Evolutionary conservation across 1,140 invertebrate species (phyloP).

Genomic region (Apocrypta bakeri): DNA sequence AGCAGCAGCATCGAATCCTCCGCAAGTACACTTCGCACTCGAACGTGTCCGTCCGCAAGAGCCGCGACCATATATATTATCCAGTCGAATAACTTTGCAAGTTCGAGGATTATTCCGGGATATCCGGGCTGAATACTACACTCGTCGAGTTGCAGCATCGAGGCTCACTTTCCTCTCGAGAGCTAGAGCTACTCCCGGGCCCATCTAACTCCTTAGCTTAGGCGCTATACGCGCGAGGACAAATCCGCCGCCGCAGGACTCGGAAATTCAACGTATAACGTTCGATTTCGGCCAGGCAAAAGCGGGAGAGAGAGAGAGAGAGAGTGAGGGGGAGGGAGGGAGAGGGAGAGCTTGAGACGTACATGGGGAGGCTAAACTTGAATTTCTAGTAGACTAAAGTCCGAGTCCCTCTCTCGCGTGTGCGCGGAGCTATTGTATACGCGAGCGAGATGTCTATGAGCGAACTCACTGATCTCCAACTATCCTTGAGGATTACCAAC

Average conservation of each 20-base stretch:
- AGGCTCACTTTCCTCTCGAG: background rate
- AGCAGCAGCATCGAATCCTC: constrained; percentile 2
- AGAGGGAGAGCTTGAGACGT: background rate
- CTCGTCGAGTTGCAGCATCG: background rate
- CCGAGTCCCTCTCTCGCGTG: constrained; percentile 37
- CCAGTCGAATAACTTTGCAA: constrained; percentile 49
- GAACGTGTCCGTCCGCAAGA: constrained; percentile 41
- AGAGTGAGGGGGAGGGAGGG: constrained; percentile 12
- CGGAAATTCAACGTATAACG: constrained; percentile 60
- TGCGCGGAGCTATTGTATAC: background rate
- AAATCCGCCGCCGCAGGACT: constrained; percentile 46
- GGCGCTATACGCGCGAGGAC: constrained; percentile 25
- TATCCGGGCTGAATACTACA: background rate
- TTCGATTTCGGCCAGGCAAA: constrained; percentile 58
- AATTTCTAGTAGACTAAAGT: constrained; percentile 37
- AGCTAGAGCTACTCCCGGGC: constrained; percentile 19
- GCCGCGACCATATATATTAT: constrained; percentile 46
- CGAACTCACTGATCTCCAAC: constrained; percentile 73
- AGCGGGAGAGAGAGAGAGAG: no score
- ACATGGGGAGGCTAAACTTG: constrained; percentile 26
- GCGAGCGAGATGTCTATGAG: background rate
- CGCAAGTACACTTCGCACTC: constrained; percentile 32
- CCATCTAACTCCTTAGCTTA: constrained; percentile 55
- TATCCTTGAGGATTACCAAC: constrained; percentile 75
- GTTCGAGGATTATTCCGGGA: constrained; percentile 42